Base-by-base conservation (phyloP, 2,113 vertebrate genomes). In the Herpetotheres cachinnans region DNA sequence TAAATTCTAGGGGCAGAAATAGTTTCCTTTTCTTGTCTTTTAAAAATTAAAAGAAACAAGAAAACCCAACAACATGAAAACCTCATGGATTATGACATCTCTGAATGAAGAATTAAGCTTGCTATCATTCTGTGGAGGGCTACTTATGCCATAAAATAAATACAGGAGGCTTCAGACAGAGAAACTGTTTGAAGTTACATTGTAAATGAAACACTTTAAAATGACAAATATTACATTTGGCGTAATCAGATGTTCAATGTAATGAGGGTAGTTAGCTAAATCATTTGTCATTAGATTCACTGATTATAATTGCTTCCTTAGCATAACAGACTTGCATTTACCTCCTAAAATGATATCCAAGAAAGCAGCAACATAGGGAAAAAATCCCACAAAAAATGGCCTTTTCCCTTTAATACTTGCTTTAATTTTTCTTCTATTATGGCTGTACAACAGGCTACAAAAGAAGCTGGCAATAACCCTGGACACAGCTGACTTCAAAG, bases 241-340 rank as follows among this genome's bases (percentile, higher is more conserved):
- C 9, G 1, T 88, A 95, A 97, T 95, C 89, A 97, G 79, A 94
- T 70, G 81, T 77, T 95, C 93, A 85, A 0, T 44, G n/a, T 95
- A 96, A 97, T 91, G 89, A 95, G 32, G 16, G 54, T 87, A 93
- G 93, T 97, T 97, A 94, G 70, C 78, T 69, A 95, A 95, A 95
- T 94, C 81, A 96, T 95, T 97, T 95, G 84, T 94, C 93, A 90
- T 95, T 95, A 96, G 76, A 91, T 62, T 90, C 96, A 78, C 89
- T 96, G 95, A 97, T 97, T 97, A 59, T 95, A 97, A 97, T 97
- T 97, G 91, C 94, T 95, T 96, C 93, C 87, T 94, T 85, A 96
- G 78, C 10, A 2, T 73, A 95, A 67, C 72, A 94, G 66, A 72
- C 44, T 85, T 85, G 42, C 61, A 85, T 90, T 95, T 70, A 83